Conservation (phyloP, 2,797 vertebrate genomes). For the Sphaeramia orbicularis region DNA sequence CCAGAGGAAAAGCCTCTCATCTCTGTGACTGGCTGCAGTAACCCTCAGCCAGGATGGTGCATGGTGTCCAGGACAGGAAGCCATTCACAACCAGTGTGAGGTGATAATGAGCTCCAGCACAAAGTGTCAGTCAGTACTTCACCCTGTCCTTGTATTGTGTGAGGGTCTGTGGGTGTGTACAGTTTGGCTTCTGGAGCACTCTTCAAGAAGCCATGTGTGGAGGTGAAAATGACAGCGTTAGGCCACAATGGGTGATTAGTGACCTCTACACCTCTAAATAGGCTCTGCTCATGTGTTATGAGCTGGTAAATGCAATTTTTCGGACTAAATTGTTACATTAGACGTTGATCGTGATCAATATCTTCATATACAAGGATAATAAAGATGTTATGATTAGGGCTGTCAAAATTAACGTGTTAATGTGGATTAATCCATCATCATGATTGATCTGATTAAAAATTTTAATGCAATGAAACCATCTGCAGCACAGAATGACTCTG, state of each 20-base stretch:
- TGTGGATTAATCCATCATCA: no score
- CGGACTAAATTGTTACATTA: constrained; percentile 51
- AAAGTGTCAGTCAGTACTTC: constrained; percentile 66
- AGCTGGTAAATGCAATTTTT: constrained; percentile 55
- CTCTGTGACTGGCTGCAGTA: constrained; percentile 24
- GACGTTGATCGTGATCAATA: constrained; percentile 34
- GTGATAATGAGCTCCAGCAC: constrained; percentile 79
- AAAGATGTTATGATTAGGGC: constrained; percentile 16
- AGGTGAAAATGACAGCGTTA: constrained; percentile 69
- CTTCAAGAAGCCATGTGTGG: constrained; percentile 54
- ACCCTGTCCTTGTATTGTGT: constrained; percentile 61
- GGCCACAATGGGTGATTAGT: constrained; percentile 57
- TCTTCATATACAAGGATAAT: constrained; percentile 14
- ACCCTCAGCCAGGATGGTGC: constrained; percentile 41
- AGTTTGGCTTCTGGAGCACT: constrained; percentile 52
- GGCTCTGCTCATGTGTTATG: constrained; percentile 43
- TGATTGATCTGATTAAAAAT: no score
- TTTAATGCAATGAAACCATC: no score
- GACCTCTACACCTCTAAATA: constrained; percentile 68
- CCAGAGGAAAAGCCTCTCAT: constrained; percentile 31
- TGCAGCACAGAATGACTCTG: no score
- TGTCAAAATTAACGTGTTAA: no score
- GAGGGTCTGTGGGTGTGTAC: constrained; percentile 52
- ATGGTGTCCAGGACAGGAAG: constrained; percentile 48
- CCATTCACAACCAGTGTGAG: constrained; percentile 74